A percentile compares a stretch with the other conserved stretches of the same genome.
phyloP scores from a whole-genome alignment of 2,888 invertebrate genomes.

The Allacma fusca region DNA sequence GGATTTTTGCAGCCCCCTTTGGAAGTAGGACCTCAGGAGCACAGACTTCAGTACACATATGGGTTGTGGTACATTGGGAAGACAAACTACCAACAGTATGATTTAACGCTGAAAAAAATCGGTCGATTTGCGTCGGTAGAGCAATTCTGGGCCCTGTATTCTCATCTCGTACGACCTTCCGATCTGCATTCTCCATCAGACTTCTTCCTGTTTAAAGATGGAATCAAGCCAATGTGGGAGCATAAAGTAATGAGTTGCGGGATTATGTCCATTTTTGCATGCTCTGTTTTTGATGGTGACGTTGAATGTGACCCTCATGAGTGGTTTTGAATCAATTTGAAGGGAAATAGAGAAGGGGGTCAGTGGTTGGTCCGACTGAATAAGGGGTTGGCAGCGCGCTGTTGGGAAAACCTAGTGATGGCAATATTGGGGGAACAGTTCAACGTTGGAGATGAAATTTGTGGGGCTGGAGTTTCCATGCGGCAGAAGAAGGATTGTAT shows the following conservation, averaged over 20 bases:
- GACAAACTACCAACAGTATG: slow-evolving; percentile 70
- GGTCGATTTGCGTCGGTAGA: slow-evolving; percentile 91
- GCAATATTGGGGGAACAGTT: slow-evolving; percentile 99
- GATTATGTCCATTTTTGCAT: background rate
- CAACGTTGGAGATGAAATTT: slow-evolving; percentile 97
- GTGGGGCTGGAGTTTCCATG: slow-evolving; percentile 74
- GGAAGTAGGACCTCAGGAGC: slow-evolving; percentile 83
- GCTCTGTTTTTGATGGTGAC: slow-evolving; percentile 2
- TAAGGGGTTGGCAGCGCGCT: slow-evolving; percentile 90
- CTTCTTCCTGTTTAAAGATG: slow-evolving; percentile 96
- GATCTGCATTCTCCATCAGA: slow-evolving; percentile 90
- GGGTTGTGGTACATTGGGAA: slow-evolving; percentile 88
- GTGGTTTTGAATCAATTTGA: background rate
- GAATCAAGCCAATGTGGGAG: slow-evolving; percentile 99
- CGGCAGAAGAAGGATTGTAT: slow-evolving; percentile 85
- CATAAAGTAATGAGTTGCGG: slow-evolving; percentile 62
- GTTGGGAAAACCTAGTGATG: slow-evolving; percentile 98
- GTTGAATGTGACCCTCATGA: no score
- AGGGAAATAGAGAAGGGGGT: slow-evolving; percentile 87
- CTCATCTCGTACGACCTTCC: slow-evolving; percentile 87
- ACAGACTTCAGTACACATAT: slow-evolving; percentile 91
- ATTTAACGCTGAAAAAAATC: slow-evolving; percentile 86
- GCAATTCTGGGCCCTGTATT: slow-evolving; percentile 97
- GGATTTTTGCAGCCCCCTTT: slow-evolving; percentile 70
- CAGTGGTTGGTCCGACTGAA: slow-evolving; percentile 97